phyloP scores from a whole-genome alignment of 2,113 vertebrate species.

The Geothlypis trichas region DNA sequence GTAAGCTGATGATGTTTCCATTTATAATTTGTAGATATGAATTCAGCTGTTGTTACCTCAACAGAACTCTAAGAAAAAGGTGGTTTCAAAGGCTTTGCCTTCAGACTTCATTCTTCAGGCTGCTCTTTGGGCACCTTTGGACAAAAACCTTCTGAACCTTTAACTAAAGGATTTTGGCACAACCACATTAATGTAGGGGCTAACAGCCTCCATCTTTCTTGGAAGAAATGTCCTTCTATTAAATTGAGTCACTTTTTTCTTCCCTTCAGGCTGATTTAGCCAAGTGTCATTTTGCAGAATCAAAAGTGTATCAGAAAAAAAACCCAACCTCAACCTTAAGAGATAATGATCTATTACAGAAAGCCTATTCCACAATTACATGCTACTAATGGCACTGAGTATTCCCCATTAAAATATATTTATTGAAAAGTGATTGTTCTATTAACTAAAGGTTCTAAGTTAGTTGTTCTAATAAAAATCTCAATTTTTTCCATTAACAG shows the following conservation, averaged over 20 bases:
- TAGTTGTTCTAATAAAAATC: neutral
- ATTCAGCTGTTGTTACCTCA: neutral
- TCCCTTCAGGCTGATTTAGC: neutral
- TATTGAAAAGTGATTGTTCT: neutral
- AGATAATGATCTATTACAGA: neutral
- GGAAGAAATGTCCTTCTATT: neutral
- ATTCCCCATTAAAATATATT: neutral
- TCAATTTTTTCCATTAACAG: neutral
- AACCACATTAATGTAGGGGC: neutral
- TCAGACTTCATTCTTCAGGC: neutral
- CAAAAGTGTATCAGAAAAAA: neutral
- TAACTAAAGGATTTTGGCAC: neutral
- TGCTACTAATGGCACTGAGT: neutral
- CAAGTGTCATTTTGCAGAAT: neutral
- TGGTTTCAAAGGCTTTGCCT: neutral
- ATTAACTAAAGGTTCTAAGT: neutral
- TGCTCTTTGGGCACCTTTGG: neutral
- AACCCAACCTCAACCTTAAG: neutral
- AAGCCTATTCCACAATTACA: neutral
- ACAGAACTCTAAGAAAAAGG: neutral
- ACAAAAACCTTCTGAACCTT: neutral
- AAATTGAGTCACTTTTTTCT: neutral
- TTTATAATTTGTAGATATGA: neutral
- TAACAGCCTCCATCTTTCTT: neutral
- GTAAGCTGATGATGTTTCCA: neutral